Base-by-base conservation (phyloP, 2,113 vertebrate species). In the Manacus vitellinus region DNA sequence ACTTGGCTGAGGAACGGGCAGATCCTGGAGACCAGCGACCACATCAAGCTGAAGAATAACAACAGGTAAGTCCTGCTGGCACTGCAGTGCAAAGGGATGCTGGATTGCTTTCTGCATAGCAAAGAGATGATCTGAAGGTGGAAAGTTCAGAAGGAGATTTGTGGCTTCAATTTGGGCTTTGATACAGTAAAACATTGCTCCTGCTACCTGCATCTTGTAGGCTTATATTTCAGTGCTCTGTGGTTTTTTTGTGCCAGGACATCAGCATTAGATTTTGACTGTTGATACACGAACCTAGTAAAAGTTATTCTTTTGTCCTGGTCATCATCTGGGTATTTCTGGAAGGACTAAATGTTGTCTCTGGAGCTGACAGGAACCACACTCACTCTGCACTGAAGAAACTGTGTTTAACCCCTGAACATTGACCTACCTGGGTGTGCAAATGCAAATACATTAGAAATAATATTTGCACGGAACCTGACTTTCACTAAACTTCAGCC, bases 1-100 rank as follows among this genome's bases (percentile, higher is more conserved):
- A 99, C 99, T 0, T 99, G 99, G 99, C 95, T 99, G 97, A 99
- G 99, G 98, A 99, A 99, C 0, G 99, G 99, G 14, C 99, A 99
- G 97, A 98, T 99, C 72, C 97, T 99, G 94, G 99, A 99, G 93
- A 98, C 99, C 1, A 98, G 98, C 1, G 98, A 98, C 25, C 99
- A 99, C 23, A 98, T 99, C 93, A 99, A 99, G 95, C 98, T 99
- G 97, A 99, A 98, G 98, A 99, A 99, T 74, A 99, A 99, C 97
- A 99, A 99, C 98, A 99, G 99, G 99, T 99, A 74, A 83, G 85
- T 59, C 51, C 37, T 58, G 1, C 66, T 31, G 70, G 52, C 33
- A 4, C 28, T 15, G 56, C 39, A 43, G 8, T 3, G 3, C 44
- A 35, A 80, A 27, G 30, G 30, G 33, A 22, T 12, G 24, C 9